A percentile compares a stretch with the other conserved stretches of the same genome.
These are phyloP conservation scores for Neopelma chrysocephalum DNA, from an alignment of 2,797 vertebrate species.

Conservation along the genomic window DNA sequence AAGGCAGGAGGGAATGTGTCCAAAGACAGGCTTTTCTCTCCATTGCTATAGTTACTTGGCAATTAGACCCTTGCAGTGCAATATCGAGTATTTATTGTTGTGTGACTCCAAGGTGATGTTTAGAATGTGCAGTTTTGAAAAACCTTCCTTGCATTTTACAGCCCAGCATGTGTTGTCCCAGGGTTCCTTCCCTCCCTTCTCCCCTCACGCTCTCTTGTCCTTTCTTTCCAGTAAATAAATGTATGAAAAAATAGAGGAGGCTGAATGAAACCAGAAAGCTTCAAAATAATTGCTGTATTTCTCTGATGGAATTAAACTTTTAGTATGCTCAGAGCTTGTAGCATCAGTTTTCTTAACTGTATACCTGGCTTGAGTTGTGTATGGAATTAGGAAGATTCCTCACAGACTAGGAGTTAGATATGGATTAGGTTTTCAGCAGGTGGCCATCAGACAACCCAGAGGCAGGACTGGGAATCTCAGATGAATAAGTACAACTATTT, in stretches of 20 bases:
- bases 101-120: slow-evolving; percentile 49
- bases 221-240: slow-evolving; percentile 37
- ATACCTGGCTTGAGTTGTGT: neutral
- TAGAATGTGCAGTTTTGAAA: neutral
- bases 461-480: neutral
- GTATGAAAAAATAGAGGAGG: slow-evolving; percentile 27
- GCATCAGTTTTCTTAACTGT: neutral
- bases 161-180: neutral
- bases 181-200: neutral
- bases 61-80: neutral
- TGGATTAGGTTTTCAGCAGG: neutral
- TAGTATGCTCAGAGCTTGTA: neutral
- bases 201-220: neutral
- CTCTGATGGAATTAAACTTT: neutral
- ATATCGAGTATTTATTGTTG: slow-evolving; percentile 41
- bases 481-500: neutral
- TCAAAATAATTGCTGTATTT: slow-evolving; percentile 18
- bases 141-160: neutral
- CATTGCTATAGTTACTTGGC: slow-evolving; percentile 59
- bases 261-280: slow-evolving; percentile 25
- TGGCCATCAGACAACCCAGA: neutral
- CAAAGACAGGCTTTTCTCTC: slow-evolving; percentile 31
- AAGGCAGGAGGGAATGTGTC: slow-evolving; percentile 21
- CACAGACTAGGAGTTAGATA: neutral
- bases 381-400: neutral